phyloP scores from a whole-genome alignment of 1,140 invertebrate genomes.

The Drosophila burlai region DNA sequence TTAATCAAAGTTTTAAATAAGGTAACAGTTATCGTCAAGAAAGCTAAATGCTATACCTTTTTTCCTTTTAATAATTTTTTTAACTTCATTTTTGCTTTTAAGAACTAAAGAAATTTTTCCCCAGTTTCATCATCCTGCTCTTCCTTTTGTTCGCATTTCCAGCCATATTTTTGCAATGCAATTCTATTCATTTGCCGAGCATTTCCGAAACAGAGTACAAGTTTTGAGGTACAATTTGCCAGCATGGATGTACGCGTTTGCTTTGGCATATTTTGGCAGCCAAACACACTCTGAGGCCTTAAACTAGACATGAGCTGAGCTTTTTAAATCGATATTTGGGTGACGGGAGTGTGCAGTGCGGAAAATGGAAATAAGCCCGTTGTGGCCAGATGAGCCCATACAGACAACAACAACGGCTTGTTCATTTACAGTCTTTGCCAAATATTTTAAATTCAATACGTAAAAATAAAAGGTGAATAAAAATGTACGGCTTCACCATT shows the following conservation, averaged over 20 bases:
- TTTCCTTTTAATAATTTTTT: not conserved
- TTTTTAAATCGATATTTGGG: slow-evolving; percentile 49
- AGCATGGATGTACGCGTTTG: slow-evolving; percentile 3
- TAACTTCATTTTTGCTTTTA: not conserved
- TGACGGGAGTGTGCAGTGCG: slow-evolving; percentile 2
- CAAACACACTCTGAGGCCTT: slow-evolving; percentile 38
- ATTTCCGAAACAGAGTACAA: slow-evolving; percentile 6
- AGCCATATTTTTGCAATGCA: slow-evolving; percentile 11
- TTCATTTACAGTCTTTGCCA: not conserved
- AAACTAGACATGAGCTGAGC: slow-evolving; percentile 54
- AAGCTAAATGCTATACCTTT: not conserved
- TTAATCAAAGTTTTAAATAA: too few species aligned
- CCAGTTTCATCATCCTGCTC: not conserved
- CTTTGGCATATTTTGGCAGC: slow-evolving; percentile 40
- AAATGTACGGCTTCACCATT: slow-evolving; percentile 7
- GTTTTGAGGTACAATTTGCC: not conserved
- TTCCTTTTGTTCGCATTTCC: not conserved
- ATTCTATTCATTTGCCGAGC: not conserved
- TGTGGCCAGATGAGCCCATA: slow-evolving; percentile 11
- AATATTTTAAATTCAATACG: slow-evolving; percentile 14
- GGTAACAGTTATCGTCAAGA: too few species aligned
- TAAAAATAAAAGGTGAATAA: too few species aligned
- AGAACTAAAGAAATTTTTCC: not conserved
- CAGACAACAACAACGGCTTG: slow-evolving; percentile 9
- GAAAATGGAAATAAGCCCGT: not conserved